These are phyloP conservation scores for Zosterops pallidus DNA, from an alignment of 2,113 vertebrate species.

Conservation along the genomic window DNA sequence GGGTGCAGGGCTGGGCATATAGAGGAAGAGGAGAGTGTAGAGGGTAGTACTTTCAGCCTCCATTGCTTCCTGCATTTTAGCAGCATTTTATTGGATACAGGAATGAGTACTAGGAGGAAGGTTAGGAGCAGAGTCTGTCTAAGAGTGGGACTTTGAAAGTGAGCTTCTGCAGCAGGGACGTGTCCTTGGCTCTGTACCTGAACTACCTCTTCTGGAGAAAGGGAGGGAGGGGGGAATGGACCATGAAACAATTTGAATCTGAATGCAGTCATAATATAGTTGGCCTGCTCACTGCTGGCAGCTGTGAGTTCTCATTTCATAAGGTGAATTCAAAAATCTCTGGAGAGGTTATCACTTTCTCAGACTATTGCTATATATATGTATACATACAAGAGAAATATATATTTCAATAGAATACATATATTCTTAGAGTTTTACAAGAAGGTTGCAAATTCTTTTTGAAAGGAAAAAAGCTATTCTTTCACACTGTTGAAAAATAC, in stretches of 20 bases:
- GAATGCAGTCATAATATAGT: neutral
- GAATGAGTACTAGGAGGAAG: neutral
- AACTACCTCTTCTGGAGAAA: neutral
- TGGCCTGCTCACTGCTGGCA: neutral
- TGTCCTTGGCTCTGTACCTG: neutral
- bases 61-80: neutral
- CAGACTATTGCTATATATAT: neutral
- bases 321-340: neutral
- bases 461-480: neutral
- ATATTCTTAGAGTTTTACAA: neutral
- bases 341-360: neutral
- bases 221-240: neutral
- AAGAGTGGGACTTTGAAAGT: neutral
- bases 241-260: neutral
- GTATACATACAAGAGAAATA: neutral
- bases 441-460: neutral
- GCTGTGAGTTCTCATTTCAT: neutral
- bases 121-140: neutral
- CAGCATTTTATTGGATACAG: neutral
- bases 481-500: neutral
- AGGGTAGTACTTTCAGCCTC: neutral
- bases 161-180: neutral
- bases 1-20: neutral
- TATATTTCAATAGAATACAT: neutral
- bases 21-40: fast-evolving